Base-by-base conservation (phyloP, 64 coral and sea anemone genomes). In the Pocillopora damicornis region DNA sequence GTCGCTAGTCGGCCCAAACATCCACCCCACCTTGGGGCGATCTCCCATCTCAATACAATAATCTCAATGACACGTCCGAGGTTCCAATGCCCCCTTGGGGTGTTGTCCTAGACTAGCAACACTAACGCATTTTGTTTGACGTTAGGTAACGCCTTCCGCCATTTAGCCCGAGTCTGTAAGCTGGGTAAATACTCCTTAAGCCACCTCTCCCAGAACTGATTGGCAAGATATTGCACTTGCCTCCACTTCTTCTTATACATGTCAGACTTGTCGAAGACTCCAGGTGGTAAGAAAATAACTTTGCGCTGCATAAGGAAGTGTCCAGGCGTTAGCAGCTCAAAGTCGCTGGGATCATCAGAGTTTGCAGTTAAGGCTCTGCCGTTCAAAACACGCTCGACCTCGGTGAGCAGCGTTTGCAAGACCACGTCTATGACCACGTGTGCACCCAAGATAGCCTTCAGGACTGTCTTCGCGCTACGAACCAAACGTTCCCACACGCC, bases 291-390 rank as follows among this genome's bases (percentile, higher is more conserved):
- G 9, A 34, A 65, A 17, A 88, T 88, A 64, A 88, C 73, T 56
- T 87, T 87, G 1, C 72, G 3, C 22, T 87, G 86, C 72, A 87
- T 37, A 16, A 87, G 58, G 56, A 87, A 76, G 86, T 87, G 59
- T 1, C 72, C 73, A 1, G 86, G 86, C 26, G 59, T 87, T 37
- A 87, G 37, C 17, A 71, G 69, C 38, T 87, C 73, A 34, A 87
- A 25, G 59, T 87, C 86, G 11, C 37, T 75, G 11, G 56, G 73
- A 71, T 87, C 68, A 6, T 87, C 85, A 17, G 90, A 92, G 67
- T 92, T 92, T 23, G 63, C 85, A 13, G 85, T 92, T 35, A 93
- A 61, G 77, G 86, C 91, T 93, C 60, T 80, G 37, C 91, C 91
- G 56, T 93, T 88, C 38, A 89, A 75, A 35, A 89, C 60, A 89